A percentile compares a stretch with the other conserved stretches of the same genome.
Evolutionary conservation across 30 jellyfish, hydroid and myxozoan species (phyloP).

Genomic region (Catostylus mosaicus): DNA sequence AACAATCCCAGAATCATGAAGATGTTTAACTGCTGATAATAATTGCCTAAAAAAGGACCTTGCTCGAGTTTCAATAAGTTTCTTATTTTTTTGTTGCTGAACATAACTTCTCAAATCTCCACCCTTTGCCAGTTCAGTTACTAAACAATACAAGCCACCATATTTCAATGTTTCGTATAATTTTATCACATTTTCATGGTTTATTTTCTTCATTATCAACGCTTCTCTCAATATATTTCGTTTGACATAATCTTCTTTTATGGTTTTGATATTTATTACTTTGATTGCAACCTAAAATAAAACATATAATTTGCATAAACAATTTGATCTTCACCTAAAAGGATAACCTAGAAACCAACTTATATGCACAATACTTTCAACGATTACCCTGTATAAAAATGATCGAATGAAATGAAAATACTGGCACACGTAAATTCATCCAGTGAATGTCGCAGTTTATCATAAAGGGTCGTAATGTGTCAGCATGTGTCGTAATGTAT

Average conservation of each 20-base stretch:
- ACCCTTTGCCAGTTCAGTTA: conserved; percentile 74
- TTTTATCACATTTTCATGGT: conserved; percentile 66
- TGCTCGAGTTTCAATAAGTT: conserved; percentile 55
- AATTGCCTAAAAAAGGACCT: conserved; percentile 66
- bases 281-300: conserved; percentile 78
- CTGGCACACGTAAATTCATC: too few relatives aligned
- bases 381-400: too few relatives aligned
- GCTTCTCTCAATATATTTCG: conserved; percentile 74
- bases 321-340: too few relatives aligned
- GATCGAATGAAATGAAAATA: too few relatives aligned
- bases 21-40: conserved; percentile 70
- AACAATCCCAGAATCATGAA: conserved; percentile 70
- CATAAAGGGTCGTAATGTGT: too few relatives aligned
- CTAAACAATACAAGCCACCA: conserved; percentile 66
- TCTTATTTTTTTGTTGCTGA: conserved; percentile 60
- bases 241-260: conserved; percentile 47
- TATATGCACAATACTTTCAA: too few relatives aligned
- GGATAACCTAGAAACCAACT: too few relatives aligned
- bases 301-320: too few relatives aligned
- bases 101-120: conserved; percentile 77
- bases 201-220: conserved; percentile 56
- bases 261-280: conserved; percentile 53
- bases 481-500: too few relatives aligned
- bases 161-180: conserved; percentile 71
- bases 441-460: too few relatives aligned